A percentile compares a stretch with the other conserved stretches of the same genome.
Evolutionary conservation across 2,113 vertebrate species (phyloP).

Genomic region (Aphyosemion australe): DNA sequence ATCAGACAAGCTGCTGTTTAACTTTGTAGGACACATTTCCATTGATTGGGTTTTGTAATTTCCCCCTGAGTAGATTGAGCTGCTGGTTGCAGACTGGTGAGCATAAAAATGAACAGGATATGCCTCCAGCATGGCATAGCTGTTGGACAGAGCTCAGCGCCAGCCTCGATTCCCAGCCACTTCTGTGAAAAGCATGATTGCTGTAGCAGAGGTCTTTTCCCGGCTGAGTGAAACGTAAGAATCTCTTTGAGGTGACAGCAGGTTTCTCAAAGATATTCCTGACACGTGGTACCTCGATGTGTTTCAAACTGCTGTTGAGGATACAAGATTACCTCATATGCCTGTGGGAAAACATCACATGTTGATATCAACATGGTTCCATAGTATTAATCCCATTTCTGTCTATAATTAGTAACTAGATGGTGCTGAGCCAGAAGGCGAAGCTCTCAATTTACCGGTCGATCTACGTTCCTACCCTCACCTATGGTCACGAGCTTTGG

Average conservation of each 20-base stretch:
- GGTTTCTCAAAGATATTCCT: conserved; percentile 21
- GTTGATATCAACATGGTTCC: conserved; percentile 9
- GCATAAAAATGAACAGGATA: conserved; percentile 57
- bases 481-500: too few relatives aligned
- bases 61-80: conserved; percentile 62
- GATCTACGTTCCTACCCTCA: too few relatives aligned
- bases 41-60: conserved; percentile 74
- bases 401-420: too few relatives aligned
- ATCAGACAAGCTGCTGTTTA: conserved; percentile 64
- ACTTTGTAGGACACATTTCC: conserved; percentile 68
- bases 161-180: conserved; percentile 19
- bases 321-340: conserved; percentile 3
- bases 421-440: too few relatives aligned
- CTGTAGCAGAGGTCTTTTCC: conserved; percentile 23
- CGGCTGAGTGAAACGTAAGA: background rate
- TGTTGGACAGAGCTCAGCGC: conserved; percentile 16
- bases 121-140: conserved; percentile 44
- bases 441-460: too few relatives aligned
- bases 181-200: conserved; percentile 18
- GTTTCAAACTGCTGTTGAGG: conserved; percentile 18
- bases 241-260: background rate
- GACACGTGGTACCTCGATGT: background rate
- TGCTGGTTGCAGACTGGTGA: conserved; percentile 37
- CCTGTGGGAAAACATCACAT: conserved; percentile 22
- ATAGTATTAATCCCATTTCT: too few relatives aligned